Evolutionary conservation across 2,797 vertebrate species (phyloP).

Genomic region (Alcedo atthis): DNA sequence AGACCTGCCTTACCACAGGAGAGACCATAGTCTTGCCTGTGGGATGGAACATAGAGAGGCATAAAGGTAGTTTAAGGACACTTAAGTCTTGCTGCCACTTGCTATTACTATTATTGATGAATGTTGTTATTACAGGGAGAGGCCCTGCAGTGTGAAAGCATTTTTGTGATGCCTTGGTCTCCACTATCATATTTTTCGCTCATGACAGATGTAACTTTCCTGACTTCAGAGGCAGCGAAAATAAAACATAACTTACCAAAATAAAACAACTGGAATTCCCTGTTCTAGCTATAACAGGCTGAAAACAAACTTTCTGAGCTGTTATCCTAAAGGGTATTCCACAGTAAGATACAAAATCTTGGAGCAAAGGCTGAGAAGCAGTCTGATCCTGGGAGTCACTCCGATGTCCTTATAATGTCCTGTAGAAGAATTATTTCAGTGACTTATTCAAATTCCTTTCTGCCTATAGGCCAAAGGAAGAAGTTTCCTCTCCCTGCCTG

Average conservation of each 20-base stretch:
- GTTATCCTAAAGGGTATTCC: neutral
- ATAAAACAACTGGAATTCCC: conserved; percentile 26
- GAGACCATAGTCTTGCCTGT: neutral
- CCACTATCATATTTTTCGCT: conserved; percentile 13
- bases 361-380: neutral
- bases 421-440: neutral
- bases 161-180: conserved; percentile 15
- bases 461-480: neutral
- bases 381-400: neutral
- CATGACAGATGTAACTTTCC: conserved; percentile 42
- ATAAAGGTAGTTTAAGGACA: conserved; percentile 22
- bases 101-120: conserved; percentile 21
- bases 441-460: neutral
- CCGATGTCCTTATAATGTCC: neutral
- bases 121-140: conserved; percentile 15
- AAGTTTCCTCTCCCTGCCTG: neutral
- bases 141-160: neutral
- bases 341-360: neutral
- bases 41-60: neutral
- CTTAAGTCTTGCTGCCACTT: conserved; percentile 1
- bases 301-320: neutral
- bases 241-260: conserved; percentile 25
- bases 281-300: neutral
- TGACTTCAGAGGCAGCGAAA: conserved; percentile 38
- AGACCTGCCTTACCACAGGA: neutral